Evolutionary conservation across 2,888 invertebrate genomes (phyloP).

Genomic region (Girardia tigrina): DNA sequence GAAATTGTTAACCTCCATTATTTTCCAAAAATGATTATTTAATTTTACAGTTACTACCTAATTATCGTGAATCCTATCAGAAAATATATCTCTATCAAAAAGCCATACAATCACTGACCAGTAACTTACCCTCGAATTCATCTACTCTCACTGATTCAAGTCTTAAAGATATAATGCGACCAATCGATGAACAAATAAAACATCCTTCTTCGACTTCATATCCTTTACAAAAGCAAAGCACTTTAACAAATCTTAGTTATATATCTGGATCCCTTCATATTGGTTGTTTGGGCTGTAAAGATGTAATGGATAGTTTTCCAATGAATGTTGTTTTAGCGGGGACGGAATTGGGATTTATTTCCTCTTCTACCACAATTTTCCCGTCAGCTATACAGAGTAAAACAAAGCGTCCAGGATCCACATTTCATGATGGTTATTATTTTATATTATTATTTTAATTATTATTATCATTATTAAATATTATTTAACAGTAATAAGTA

Average conservation of each 20-base stretch:
- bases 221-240: background rate
- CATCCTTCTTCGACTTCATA: background rate
- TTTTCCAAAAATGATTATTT: too few species aligned
- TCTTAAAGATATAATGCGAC: background rate
- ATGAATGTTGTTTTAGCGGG: background rate
- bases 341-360: background rate
- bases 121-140: background rate
- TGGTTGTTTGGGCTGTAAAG: conserved; percentile 34
- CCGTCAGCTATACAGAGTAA: background rate
- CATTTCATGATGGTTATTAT: conserved; percentile 12
- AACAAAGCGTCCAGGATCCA: background rate
- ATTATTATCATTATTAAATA: too few species aligned
- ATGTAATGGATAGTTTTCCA: conserved; percentile 35
- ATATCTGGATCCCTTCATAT: conserved; percentile 32
- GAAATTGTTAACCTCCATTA: too few species aligned
- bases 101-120: background rate
- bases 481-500: too few species aligned
- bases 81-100: background rate
- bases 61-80: conserved; percentile 9
- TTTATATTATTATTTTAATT: too few species aligned
- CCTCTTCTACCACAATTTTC: background rate
- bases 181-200: background rate
- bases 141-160: background rate
- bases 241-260: background rate
- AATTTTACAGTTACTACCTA: background rate